phyloP scores from a whole-genome alignment of 2,888 invertebrate species.

The Synanthedon vespiformis region DNA sequence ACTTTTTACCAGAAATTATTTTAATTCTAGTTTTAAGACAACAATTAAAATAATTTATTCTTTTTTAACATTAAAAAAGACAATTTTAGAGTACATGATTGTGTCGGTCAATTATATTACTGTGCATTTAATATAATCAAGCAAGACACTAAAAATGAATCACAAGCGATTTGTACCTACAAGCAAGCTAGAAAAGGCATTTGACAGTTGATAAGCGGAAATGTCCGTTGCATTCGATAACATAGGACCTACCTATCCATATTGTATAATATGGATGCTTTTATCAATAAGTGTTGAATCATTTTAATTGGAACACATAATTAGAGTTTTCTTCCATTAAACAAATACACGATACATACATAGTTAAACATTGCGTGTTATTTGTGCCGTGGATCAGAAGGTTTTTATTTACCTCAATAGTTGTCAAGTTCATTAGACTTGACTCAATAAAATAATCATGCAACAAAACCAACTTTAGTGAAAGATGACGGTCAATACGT shows the following conservation, averaged over 20 bases:
- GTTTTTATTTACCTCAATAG: constrained; percentile 37
- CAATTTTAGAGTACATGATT: no score
- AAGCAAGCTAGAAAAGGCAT: not conserved
- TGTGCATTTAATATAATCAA: no score
- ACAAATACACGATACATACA: constrained; percentile 7
- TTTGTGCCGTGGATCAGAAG: not conserved
- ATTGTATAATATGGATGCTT: no score
- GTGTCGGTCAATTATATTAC: no score
- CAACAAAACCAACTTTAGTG: not conserved
- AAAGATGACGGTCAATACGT: not conserved
- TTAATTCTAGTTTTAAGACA: no score
- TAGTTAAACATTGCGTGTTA: constrained; percentile 9
- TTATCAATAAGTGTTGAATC: no score
- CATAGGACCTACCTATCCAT: constrained; percentile 1
- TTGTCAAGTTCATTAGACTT: constrained; percentile 39
- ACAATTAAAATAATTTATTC: no score
- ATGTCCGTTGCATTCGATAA: not conserved
- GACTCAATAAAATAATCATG: constrained; percentile 37
- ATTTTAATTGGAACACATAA: no score
- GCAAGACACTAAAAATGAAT: no score
- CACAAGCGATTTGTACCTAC: no score
- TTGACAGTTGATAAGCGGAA: constrained; percentile 6
- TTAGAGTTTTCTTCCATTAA: constrained; percentile 3
- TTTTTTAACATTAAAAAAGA: no score
- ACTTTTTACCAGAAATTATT: no score